Base-by-base conservation (phyloP, 2,113 vertebrate species). In the Gnathonemus echidnorhynchus region DNA sequence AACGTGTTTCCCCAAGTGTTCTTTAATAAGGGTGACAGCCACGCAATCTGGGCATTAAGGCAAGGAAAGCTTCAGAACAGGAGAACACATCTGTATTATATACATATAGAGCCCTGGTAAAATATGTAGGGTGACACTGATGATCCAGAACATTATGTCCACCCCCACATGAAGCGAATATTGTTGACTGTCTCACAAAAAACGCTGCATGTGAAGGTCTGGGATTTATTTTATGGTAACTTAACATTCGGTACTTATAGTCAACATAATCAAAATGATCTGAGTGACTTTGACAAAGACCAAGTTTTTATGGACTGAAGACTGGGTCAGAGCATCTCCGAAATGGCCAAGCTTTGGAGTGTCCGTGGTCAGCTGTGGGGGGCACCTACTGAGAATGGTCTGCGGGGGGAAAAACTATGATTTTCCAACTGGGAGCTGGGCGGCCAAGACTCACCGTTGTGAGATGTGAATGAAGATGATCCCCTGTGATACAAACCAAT, bases 21-120 rank as follows among this genome's bases (percentile, higher is more conserved):
- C 91, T 91, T 92, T 91, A 93, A 95, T 95, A 94, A 92, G 93
- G 90, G 93, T 8, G 86, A 92, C 89, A 90, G 90, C 74, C 77
- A 11, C 45, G 89, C 77, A 90, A 91, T 94, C 91, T 88, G 89
- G 91, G 77, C 52, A 90, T 89, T 91, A 83, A 90, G 46, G 66
- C 70, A 86, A 89, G 91, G 88, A 93, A 91, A 87, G 89, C 80
- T 31, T 91, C 90, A 93, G 90, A 93, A 93, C 87, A 92, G 90
- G 53, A 45, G 45, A 90, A 88, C 90, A 17, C 21, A 86, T 91
- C 90, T 90, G 39, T 91, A 62, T 88, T 15, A 15, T 56, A 49
- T 87, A 83, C 74, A n/a, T 62, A n/a, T n/a, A n/a, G 56, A 62
- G 24, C 56, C 24, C 56, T 62, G 6, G 56, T 62, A 9, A 62